Evolutionary conservation across 2,888 invertebrate genomes (phyloP), one percentile per base, ranked within the genome.

Genomic region (Copidosoma aretas): DNA sequence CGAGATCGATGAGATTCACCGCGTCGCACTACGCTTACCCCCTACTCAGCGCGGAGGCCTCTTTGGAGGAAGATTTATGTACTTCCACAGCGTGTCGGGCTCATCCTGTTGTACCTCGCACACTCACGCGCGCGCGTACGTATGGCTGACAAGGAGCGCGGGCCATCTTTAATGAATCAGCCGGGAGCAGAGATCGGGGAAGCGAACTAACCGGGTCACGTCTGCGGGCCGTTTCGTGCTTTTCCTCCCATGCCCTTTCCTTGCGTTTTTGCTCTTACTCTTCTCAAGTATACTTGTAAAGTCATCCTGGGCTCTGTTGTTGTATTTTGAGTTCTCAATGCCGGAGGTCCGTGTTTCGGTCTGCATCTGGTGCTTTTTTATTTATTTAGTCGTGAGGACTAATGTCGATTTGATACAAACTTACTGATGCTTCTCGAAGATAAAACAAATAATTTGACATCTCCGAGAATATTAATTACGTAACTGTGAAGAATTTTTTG

Each of bases 11-110:
- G 68, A 64, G 57, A 60, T 52, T 64, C 60, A 49, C 17, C 49
- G 63, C 59, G 62, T 49, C 19, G 49, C 25, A 43, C 21, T 46
- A 46, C 43, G 43, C 43, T 46, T 46, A 15, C 43, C 12, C 17
- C 14, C 41, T 41, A 8, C 41, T 46, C 17, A 15, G 43, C 43
- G 4, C 8, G 4, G 59, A 39, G 59, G 43, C 39, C 59, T 57
- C 54, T 64, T 68, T 60, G 41, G 64, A 60, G 56, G 21, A 64
- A 68, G 68, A 68, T 68, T 68, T 64, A 60, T 64, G 56, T 60
- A 64, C 60, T 60, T 51, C 46, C 39, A 46, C 49, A 41, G 22
- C 43, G 46, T 25, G 56, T 21, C 54, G 54, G 19, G n/a, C 39
- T 24, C 21, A 12, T 32, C 17, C 54, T 21, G 12, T 17, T 24